Evolutionary conservation across 2,888 invertebrate genomes (phyloP).

Genomic region (Parnassius smintheus): DNA sequence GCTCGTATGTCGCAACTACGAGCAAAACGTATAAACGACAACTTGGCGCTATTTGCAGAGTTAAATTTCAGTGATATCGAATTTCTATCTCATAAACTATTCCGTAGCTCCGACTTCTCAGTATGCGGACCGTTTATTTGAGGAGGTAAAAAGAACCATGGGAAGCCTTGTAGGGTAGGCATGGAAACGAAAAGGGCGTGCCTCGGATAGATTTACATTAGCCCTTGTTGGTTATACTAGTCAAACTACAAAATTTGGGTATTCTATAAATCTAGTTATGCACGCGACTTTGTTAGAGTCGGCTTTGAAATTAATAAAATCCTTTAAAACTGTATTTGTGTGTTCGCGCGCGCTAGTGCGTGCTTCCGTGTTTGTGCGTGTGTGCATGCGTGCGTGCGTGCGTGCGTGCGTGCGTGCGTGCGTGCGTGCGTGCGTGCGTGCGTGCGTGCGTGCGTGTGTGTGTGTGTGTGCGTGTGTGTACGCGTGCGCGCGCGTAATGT

Average conservation of each 20-base stretch:
- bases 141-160: slow-evolving; percentile 33
- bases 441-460: no score
- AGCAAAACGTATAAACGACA: slow-evolving; percentile 43
- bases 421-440: no score
- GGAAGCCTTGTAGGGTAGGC: slow-evolving; percentile 26
- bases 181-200: slow-evolving; percentile 27
- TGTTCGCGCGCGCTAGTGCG: no score
- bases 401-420: no score
- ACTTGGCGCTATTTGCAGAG: slow-evolving; percentile 46
- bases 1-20: slow-evolving; percentile 13
- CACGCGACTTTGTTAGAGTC: no score
- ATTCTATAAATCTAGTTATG: no score
- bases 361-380: no score
- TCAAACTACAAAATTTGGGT: slow-evolving; percentile 19
- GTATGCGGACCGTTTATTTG: slow-evolving; percentile 35
- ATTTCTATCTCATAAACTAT: slow-evolving; percentile 59
- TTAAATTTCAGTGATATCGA: slow-evolving; percentile 58
- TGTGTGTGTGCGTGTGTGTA: no score
- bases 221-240: slow-evolving; percentile 13
- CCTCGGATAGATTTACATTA: slow-evolving; percentile 26
- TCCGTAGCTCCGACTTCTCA: slow-evolving; percentile 36
- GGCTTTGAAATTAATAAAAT: no score
- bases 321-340: no score
- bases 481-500: no score
- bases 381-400: no score